Evolutionary conservation across 2,797 vertebrate genomes (phyloP).

Genomic region (Centroberyx gerrardi): DNA sequence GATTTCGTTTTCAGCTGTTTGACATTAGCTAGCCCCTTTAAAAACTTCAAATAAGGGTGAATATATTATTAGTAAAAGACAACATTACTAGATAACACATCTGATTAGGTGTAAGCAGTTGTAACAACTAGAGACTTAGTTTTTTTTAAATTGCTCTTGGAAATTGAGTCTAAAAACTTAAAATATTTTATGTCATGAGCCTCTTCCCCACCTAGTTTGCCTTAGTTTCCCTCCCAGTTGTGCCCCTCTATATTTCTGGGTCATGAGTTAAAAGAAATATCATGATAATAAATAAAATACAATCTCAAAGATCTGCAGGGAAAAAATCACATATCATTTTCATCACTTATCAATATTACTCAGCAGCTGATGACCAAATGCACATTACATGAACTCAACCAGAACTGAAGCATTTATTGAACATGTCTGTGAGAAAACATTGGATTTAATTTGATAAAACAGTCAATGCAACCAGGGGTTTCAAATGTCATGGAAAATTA

Average conservation of each 20-base stretch:
- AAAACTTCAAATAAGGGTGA: not conserved
- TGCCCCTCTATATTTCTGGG: constrained; percentile 55
- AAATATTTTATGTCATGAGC: constrained; percentile 78
- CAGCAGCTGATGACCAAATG: constrained; percentile 81
- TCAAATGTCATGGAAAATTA: constrained; percentile 21
- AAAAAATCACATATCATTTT: constrained; percentile 79
- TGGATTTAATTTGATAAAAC: constrained; percentile 29
- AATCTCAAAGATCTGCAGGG: constrained; percentile 78
- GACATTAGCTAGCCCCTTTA: not conserved
- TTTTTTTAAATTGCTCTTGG: constrained; percentile 1
- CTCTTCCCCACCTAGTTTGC: constrained; percentile 67
- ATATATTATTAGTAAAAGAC: not conserved
- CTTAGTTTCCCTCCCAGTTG: constrained; percentile 60
- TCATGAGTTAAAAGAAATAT: constrained; percentile 71
- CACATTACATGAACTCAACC: constrained; percentile 76
- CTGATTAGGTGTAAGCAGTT: too few species aligned
- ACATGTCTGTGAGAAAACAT: not conserved
- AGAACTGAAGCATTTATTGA: constrained; percentile 21
- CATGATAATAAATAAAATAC: constrained; percentile 75
- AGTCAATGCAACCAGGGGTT: constrained; percentile 54
- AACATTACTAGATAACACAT: too few species aligned
- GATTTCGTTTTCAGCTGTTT: not conserved
- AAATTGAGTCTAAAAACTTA: not conserved
- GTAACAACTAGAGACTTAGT: too few species aligned
- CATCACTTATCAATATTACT: constrained; percentile 74